Conservation (phyloP, 2,797 vertebrate genomes). For the Muscicapa striata region DNA sequence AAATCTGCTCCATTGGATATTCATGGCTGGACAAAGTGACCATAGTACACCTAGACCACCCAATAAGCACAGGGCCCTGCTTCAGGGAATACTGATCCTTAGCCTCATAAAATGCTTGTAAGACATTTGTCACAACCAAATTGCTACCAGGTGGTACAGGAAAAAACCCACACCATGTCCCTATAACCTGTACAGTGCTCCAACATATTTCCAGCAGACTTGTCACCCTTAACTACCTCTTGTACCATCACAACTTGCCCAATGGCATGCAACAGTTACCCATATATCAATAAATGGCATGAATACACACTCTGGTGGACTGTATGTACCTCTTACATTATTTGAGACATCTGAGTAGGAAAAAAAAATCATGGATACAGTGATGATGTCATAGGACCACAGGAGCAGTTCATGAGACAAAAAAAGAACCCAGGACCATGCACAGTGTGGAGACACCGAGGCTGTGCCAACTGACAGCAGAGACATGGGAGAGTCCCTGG, state of each 20-base stretch:
- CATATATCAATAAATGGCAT: neutral
- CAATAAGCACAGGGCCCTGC: neutral
- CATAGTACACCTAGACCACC: neutral
- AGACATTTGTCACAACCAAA: neutral
- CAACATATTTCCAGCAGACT: neutral
- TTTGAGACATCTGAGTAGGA: neutral
- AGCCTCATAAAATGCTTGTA: neutral
- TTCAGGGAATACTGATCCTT: neutral
- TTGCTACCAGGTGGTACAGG: neutral
- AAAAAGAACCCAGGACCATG: neutral
- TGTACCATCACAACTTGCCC: neutral
- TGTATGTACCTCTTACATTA: neutral
- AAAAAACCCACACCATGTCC: fast-evolving
- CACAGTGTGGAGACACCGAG: neutral
- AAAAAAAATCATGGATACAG: neutral
- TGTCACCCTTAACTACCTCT: neutral
- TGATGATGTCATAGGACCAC: neutral
- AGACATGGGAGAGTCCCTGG: neutral
- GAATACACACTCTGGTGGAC: neutral
- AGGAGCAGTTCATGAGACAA: neutral
- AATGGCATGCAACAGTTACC: neutral
- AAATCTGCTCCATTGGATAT: neutral
- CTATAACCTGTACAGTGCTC: neutral
- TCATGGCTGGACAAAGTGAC: neutral
- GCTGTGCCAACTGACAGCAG: neutral